Conservation (phyloP, 1,140 invertebrate species). For the Chymomyza costata region DNA sequence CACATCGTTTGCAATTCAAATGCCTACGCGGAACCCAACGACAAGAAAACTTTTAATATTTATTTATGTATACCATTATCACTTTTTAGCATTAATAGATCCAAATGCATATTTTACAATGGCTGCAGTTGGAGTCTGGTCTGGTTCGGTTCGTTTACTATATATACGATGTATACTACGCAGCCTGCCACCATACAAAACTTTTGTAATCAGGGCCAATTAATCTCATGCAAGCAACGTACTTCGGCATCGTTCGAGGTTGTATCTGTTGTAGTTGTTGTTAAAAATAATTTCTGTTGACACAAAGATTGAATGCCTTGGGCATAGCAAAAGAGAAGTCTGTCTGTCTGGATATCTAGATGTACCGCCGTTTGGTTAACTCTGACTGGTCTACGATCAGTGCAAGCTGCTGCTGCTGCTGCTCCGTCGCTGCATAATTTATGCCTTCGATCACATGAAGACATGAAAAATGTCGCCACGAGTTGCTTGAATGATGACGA, state of each 20-base stretch:
- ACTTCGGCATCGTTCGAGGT: slow-evolving; percentile 1
- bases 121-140: slow-evolving; percentile 19
- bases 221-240: slow-evolving; percentile 41
- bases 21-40: too few relatives aligned
- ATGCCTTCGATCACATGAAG: slow-evolving; percentile 71
- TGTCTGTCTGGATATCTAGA: not conserved
- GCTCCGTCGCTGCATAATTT: slow-evolving; percentile 53
- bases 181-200: slow-evolving; percentile 57
- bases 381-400: slow-evolving; percentile 23
- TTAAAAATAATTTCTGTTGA: slow-evolving; percentile 73
- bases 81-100: slow-evolving; percentile 59
- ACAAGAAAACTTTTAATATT: too few relatives aligned
- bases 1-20: too few relatives aligned
- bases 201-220: slow-evolving; percentile 69
- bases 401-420: slow-evolving; percentile 19
- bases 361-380: slow-evolving; percentile 2
- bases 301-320: slow-evolving; percentile 68
- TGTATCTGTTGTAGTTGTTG: slow-evolving; percentile 45
- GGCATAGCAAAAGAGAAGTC: slow-evolving; percentile 1
- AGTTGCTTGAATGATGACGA: slow-evolving; percentile 62
- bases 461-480: slow-evolving; percentile 72
- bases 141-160: too few relatives aligned
- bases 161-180: too few relatives aligned
- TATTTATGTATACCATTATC: slow-evolving; percentile 55
- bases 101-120: slow-evolving; percentile 69